phyloP scores from a whole-genome alignment of 2,888 invertebrate species.

The Scaptomyza cyrtandrae region DNA sequence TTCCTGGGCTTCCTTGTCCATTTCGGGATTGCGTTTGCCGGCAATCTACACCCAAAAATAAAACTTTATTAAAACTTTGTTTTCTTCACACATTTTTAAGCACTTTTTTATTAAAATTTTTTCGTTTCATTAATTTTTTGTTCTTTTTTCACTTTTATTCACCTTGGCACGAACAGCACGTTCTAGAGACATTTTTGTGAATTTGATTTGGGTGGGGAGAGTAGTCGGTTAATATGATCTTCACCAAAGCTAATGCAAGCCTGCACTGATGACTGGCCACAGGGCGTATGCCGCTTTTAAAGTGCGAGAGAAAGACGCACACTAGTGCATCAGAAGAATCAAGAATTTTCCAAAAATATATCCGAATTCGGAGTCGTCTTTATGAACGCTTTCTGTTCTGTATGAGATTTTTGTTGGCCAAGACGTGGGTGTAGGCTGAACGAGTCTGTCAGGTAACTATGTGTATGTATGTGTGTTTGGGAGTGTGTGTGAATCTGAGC shows the following conservation, averaged over 20 bases:
- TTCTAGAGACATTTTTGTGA: slow-evolving; percentile 92
- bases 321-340: slow-evolving; percentile 28
- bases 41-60: slow-evolving; percentile 87
- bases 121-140: background rate
- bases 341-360: slow-evolving; percentile 83
- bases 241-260: slow-evolving; percentile 79
- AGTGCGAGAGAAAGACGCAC: slow-evolving; percentile 64
- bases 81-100: slow-evolving; percentile 9
- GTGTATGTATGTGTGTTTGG: background rate
- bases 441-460: slow-evolving; percentile 26
- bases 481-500: slow-evolving; percentile 3
- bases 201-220: slow-evolving; percentile 50
- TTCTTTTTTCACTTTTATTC: slow-evolving; percentile 78
- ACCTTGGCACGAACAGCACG: slow-evolving; percentile 96
- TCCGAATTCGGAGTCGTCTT: slow-evolving; percentile 79
- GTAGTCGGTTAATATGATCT: slow-evolving; percentile 68
- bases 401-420: slow-evolving; percentile 39
- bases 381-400: slow-evolving; percentile 31
- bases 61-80: slow-evolving; percentile 5
- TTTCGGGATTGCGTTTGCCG: slow-evolving; percentile 91
- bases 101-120: slow-evolving; percentile 28
- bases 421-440: slow-evolving; percentile 66
- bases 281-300: slow-evolving; percentile 82
- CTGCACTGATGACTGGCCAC: slow-evolving; percentile 81
- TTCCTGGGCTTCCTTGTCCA: slow-evolving; percentile 94